Percentiles rank a stretch among this genome's conserved stretches.
Conservation (phyloP, 2,113 vertebrate species). For the Chiloscyllium plagiosum region DNA sequence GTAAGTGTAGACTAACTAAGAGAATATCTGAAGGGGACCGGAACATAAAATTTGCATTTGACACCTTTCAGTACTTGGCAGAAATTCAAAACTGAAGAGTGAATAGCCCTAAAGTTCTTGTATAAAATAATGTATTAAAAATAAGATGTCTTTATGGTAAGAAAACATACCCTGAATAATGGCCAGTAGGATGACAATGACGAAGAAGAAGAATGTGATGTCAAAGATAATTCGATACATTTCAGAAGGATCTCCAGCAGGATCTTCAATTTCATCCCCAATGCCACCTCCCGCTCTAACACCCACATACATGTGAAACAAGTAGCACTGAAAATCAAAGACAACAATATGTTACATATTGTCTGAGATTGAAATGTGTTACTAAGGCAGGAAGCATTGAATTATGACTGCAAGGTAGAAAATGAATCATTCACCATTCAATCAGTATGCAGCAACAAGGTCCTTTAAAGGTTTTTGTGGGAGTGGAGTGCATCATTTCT, state of each 20-base stretch:
- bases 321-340: slow-evolving; percentile 69
- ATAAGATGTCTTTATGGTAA: neutral
- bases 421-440: neutral
- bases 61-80: neutral
- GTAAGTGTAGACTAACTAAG: neutral
- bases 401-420: neutral
- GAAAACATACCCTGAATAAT: slow-evolving; percentile 85
- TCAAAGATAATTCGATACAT: slow-evolving; percentile 97
- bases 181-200: slow-evolving; percentile 93
- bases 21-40: neutral
- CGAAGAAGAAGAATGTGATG: slow-evolving; percentile 98
- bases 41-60: neutral
- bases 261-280: slow-evolving; percentile 96
- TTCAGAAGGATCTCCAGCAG: slow-evolving; percentile 92
- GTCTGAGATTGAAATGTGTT: neutral
- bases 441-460: neutral
- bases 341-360: slow-evolving; percentile 26
- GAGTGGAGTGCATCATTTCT: no score
- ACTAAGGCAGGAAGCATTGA: neutral
- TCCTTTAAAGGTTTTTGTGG: no score
- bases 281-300: slow-evolving; percentile 94
- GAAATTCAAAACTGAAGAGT: slow-evolving; percentile 2
- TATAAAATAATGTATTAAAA: neutral
- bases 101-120: neutral
- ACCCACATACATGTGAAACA: slow-evolving; percentile 98